These are phyloP conservation scores for Cheilosia vernalis DNA, from an alignment of 2,888 invertebrate species.

Conservation along the genomic window DNA sequence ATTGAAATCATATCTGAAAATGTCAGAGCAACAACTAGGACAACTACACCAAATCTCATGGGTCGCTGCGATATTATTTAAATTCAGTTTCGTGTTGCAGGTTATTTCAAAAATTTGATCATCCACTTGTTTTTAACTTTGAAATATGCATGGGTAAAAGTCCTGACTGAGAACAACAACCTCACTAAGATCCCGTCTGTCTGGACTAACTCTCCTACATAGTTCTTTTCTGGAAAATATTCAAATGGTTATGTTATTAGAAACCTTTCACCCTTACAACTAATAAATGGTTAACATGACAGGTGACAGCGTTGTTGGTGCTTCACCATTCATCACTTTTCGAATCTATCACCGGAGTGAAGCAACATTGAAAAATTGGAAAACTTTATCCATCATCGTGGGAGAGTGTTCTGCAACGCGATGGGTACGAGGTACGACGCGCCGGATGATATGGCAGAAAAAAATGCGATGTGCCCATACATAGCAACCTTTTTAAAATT, in stretches of 20 bases:
- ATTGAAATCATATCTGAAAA: too few relatives aligned
- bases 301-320: constrained; percentile 1
- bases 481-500: too few relatives aligned
- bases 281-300: constrained; percentile 7
- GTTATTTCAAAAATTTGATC: too few relatives aligned
- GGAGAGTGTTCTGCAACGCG: neutral
- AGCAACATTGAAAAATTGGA: constrained; percentile 4
- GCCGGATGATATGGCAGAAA: neutral
- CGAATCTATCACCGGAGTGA: neutral
- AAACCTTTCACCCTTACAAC: neutral
- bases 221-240: neutral
- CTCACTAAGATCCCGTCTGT: too few relatives aligned
- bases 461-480: neutral
- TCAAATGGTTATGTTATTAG: neutral
- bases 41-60: too few relatives aligned
- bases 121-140: too few relatives aligned
- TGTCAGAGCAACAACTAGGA: too few relatives aligned
- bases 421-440: neutral
- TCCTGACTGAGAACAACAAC: too few relatives aligned
- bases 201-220: neutral
- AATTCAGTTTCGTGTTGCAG: too few relatives aligned
- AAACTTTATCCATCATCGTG: constrained; percentile 6
- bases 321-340: neutral
- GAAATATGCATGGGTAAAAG: too few relatives aligned
- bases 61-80: too few relatives aligned